Conservation (phyloP, 2,113 vertebrate species). For the Microcebus lehilahytsara region DNA sequence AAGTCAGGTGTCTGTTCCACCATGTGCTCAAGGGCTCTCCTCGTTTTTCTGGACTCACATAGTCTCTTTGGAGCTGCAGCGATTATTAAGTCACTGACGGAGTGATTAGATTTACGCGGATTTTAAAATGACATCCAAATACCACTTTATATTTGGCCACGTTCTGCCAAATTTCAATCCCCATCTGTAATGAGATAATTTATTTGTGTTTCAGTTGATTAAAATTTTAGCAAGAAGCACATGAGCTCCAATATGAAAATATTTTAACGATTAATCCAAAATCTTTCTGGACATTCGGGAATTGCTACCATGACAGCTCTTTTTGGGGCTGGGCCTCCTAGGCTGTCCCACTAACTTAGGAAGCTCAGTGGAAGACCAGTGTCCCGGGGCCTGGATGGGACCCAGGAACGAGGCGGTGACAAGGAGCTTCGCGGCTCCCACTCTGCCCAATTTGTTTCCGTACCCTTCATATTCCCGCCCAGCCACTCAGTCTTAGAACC, state of each 20-base stretch:
- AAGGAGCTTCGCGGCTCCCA: accelerated
- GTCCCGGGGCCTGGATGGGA: not conserved
- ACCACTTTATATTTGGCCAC: not conserved
- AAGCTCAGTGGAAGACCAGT: not conserved
- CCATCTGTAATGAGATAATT: not conserved
- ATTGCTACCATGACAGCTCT: not conserved
- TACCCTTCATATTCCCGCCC: not conserved
- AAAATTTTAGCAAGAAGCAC: not conserved
- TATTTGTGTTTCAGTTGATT: not conserved
- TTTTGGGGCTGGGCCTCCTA: not conserved
- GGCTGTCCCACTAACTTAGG: accelerated
- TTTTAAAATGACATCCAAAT: not conserved
- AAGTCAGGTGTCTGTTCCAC: accelerated
- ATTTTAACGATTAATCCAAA: not conserved
- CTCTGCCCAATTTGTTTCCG: accelerated
- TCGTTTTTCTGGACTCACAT: not conserved
- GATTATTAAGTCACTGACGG: not conserved
- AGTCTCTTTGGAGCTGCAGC: not conserved
- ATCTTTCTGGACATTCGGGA: not conserved
- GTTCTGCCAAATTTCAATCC: not conserved
- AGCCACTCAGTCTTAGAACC: not conserved
- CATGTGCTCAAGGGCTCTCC: not conserved
- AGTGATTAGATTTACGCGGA: too few species aligned
- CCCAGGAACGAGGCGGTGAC: not conserved
- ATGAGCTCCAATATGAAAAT: not conserved